phyloP scores from a whole-genome alignment of 1,140 invertebrate species.

The Colletes gigas region DNA sequence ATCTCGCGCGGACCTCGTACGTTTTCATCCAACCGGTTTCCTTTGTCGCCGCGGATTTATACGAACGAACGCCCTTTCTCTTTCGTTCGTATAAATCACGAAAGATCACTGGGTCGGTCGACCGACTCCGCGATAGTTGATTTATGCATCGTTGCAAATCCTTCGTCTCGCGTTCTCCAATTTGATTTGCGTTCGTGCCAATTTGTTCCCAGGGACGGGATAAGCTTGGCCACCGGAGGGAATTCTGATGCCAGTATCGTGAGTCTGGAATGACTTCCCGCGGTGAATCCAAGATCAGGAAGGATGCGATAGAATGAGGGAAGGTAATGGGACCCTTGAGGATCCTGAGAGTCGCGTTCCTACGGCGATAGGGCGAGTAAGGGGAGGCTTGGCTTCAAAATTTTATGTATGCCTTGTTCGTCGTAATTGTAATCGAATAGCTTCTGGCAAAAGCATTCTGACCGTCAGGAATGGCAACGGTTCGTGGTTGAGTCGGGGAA shows the following conservation, averaged over 20 bases:
- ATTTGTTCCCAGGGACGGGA: conserved; percentile 35
- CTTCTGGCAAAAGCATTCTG: too few species aligned
- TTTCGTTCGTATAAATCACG: not conserved
- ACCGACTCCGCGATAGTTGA: not conserved
- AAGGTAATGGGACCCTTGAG: conserved; percentile 35
- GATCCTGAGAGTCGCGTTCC: conserved; percentile 6
- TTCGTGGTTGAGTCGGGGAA: too few species aligned
- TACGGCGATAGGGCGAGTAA: not conserved
- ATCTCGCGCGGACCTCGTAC: conserved; percentile 14
- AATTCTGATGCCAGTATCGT: conserved; percentile 40
- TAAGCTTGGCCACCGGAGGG: conserved; percentile 33
- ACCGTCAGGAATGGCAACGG: too few species aligned
- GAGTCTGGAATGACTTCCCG: conserved; percentile 31
- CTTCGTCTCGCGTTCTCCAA: not conserved
- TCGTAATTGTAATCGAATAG: not conserved
- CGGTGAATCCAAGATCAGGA: conserved; percentile 24
- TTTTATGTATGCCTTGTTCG: not conserved
- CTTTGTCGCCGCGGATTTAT: conserved; percentile 4
- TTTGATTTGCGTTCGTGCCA: conserved; percentile 42
- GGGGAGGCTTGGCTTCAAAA: not conserved
- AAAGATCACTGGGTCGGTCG: not conserved
- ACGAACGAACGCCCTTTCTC: too few species aligned
- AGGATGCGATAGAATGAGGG: conserved; percentile 20
- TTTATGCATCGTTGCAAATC: conserved; percentile 19
- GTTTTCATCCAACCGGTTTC: not conserved